Conservation (phyloP, 2,113 vertebrate genomes). For the Colaptes auratus region DNA sequence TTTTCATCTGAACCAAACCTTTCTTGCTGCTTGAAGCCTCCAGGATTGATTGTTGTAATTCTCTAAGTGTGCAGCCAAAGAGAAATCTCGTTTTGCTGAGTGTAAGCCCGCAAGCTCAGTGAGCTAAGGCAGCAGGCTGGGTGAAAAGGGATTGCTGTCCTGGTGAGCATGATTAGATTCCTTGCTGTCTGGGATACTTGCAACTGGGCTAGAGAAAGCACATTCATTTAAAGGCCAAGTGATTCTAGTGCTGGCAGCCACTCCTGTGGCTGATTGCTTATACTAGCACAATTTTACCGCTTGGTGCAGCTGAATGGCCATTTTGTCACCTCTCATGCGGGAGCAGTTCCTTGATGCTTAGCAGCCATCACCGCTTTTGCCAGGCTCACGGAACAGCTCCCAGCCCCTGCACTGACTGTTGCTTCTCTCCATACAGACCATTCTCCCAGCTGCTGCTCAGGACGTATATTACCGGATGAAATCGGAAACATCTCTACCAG, state of each 20-base stretch:
- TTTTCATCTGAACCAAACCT: neutral
- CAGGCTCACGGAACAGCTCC: neutral
- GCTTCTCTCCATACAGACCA: slow-evolving; percentile 82
- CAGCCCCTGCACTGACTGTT: neutral
- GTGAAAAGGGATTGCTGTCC: neutral
- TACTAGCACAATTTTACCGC: neutral
- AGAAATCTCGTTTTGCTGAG: slow-evolving; percentile 21
- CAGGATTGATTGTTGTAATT: neutral
- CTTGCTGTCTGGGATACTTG: neutral
- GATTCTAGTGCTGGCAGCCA: neutral
- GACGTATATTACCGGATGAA: slow-evolving; percentile 98
- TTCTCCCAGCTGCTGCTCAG: slow-evolving; percentile 96
- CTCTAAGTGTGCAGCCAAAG: neutral
- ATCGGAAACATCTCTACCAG: slow-evolving; percentile 99
- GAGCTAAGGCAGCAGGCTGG: neutral
- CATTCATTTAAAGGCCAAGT: slow-evolving; percentile 70
- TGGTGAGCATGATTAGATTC: neutral
- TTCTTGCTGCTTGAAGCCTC: neutral
- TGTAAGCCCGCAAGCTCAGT: neutral
- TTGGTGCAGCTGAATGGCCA: neutral
- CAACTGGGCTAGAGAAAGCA: slow-evolving; percentile 50
- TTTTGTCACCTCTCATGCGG: neutral
- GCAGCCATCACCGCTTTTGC: neutral
- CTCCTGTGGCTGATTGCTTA: neutral
- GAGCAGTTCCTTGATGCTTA: neutral